These are phyloP conservation scores for Ornithoptera priamus DNA, from an alignment of 2,888 invertebrate species.

Conservation along the genomic window DNA sequence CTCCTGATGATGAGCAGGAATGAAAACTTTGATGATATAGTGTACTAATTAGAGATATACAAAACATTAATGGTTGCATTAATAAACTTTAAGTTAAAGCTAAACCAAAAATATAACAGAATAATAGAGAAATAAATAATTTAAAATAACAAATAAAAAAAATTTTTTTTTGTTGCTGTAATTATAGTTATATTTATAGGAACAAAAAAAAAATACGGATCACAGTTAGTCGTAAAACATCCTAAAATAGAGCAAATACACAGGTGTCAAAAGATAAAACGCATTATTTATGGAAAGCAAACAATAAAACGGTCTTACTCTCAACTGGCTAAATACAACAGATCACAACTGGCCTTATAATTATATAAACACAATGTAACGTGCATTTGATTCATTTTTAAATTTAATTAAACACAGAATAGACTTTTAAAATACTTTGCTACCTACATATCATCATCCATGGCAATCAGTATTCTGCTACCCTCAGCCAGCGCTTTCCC, in stretches of 20 bases:
- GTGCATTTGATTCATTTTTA: neutral
- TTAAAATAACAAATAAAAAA: neutral
- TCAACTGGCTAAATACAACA: slow-evolving; percentile 14
- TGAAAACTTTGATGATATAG: too few species aligned
- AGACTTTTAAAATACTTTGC: neutral
- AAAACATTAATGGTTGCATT: too few species aligned
- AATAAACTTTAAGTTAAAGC: too few species aligned
- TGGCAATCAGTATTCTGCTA: too few species aligned
- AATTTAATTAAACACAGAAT: neutral
- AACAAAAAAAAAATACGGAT: neutral
- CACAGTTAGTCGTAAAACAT: neutral
- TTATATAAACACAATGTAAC: neutral
- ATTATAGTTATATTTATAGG: neutral
- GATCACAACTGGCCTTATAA: slow-evolving; percentile 5
- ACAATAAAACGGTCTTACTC: slow-evolving; percentile 8
- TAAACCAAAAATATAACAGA: too few species aligned
- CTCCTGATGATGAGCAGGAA: too few species aligned
- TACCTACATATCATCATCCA: too few species aligned
- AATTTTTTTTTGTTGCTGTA: neutral
- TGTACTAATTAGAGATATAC: too few species aligned
- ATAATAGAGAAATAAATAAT: neutral
- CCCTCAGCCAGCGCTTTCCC: too few species aligned
- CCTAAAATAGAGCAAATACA: slow-evolving; percentile 2
- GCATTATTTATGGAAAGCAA: slow-evolving; percentile 19
- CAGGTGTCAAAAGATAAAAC: slow-evolving; percentile 10